Base-by-base conservation (phyloP, 2,797 vertebrate species). In the Lepilemur ruficaudatus region DNA sequence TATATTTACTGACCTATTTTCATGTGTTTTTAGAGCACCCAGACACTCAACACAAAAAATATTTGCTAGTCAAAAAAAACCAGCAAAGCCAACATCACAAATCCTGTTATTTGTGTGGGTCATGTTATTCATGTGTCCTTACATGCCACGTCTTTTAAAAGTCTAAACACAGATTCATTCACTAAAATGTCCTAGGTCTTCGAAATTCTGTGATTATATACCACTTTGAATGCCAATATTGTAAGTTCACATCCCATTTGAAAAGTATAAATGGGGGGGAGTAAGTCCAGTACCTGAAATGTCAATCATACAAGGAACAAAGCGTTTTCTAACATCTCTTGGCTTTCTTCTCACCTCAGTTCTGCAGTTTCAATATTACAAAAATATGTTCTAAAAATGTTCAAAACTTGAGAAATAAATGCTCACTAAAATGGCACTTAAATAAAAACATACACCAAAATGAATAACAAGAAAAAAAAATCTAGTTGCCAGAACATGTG, bases 1-100 rank as follows among this genome's bases (percentile, higher is more conserved):
- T 38, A 78, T 46, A 93, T 30, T 82, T 79, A 72, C 43, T 96
- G 91, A 97, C 91, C 87, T 85, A 93, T 61, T 97, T 96, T 95
- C 63, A 17, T 48, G 76, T 82, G 75, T n/a, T 59, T 92, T 86
- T 30, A 84, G 35, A 23, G 11, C 65, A 93, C 43, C n/a, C 67
- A 82, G 63, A 32, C 38, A 48, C 52, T 83, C 32, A 55, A 82
- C 32, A 75, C 50, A 52, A 67, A 76, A 81, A 85, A 0, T 82
- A 91, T 20, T 38, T 83, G 52, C 38, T 86, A 70, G 50, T 81
- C 43, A 79, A 17, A 59, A 25, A 69, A 84, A 82, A 4, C 48
- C 25, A 57, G 38, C 70, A 87, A 83, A 65, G 25, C 14, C 38
- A 76, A 23, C 18, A 93, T 55, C 50, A 35, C 30, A 89, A 96